Conservation (phyloP, 2,888 invertebrate genomes). For the Biston stratarius region DNA sequence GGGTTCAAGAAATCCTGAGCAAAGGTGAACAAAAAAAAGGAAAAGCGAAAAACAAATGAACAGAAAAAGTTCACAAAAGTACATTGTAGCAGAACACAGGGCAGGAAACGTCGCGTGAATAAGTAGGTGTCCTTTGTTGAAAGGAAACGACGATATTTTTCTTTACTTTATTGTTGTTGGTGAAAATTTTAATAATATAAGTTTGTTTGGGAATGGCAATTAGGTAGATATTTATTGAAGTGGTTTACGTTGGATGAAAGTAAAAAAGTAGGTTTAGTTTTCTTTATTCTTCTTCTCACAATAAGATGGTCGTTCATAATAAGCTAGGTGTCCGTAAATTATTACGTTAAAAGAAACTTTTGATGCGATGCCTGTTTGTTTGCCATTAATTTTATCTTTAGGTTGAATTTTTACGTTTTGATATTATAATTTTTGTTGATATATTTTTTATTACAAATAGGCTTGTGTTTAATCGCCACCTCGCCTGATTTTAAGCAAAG, state of each 20-base stretch:
- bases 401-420: background rate
- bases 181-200: slow-evolving; percentile 33
- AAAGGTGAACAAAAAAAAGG: slow-evolving; percentile 67
- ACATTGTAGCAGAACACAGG: slow-evolving; percentile 71
- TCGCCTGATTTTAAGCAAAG: no score
- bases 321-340: slow-evolving; percentile 4
- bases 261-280: slow-evolving; percentile 12
- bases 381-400: background rate
- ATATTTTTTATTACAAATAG: no score
- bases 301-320: slow-evolving; percentile 7
- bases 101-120: slow-evolving; percentile 82
- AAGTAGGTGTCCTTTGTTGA: slow-evolving; percentile 71
- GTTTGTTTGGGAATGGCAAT: slow-evolving; percentile 34
- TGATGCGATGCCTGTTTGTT: slow-evolving; percentile 5
- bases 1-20: slow-evolving; percentile 83
- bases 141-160: slow-evolving; percentile 55
- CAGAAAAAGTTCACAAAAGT: slow-evolving; percentile 79
- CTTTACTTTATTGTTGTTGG: slow-evolving; percentile 51
- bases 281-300: slow-evolving; percentile 28
- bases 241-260: slow-evolving; percentile 22
- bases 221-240: slow-evolving; percentile 51
- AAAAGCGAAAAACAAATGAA: slow-evolving; percentile 75
- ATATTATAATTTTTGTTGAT: background rate
- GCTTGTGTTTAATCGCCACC: no score
- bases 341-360: slow-evolving; percentile 14